Evolutionary conservation across 2,888 invertebrate genomes (phyloP), one percentile per base, ranked within the genome.

Genomic region (Lasioglossum malachurum): DNA sequence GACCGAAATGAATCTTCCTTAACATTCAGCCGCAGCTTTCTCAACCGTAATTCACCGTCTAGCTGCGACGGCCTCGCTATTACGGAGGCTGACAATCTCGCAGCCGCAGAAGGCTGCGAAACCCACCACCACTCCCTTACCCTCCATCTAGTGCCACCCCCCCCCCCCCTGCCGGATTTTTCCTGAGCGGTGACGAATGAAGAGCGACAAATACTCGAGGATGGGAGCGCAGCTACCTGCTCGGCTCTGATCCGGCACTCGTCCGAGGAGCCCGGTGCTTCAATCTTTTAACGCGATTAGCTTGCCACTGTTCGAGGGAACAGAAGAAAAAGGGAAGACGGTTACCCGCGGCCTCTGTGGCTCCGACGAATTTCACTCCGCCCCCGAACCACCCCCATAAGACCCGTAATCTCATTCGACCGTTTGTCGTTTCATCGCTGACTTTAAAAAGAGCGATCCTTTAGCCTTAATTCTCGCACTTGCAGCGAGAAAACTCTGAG

Each of bases 51-150:
- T 82, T 83, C 60, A 72, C 53, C 53, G 57, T 69, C 77, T 44
- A 27, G 67, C 80, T 19, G 71, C 57, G 31, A 46, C 73, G 23
- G 23, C 67, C 46, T 57, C 53, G 35, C 78, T 81, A 82, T 82
- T 86, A 85, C 74, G 86, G 83, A 73, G 73, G 85, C 88, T 88
- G 89, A 91, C 89, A 88, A 89, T 91, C 89, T 87, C 88, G 84
- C 84, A 71, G 71, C 78, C 71, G 78, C 78, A 71, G 69, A 71
- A 19, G 69, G 53, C 38, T 38, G 31, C 31, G 49, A 31, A 16
- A 16, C 60, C 60, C 64, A 4, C 31, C 16, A 5, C 16, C 60
- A 14, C 16, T 7, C 0, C 27, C 0, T 12, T 14, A 5, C 31
- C 64, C 7, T 19, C 64, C 14, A 16, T 16, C 31, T 4, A 4